These are phyloP conservation scores for Amphilophus citrinellus DNA, from an alignment of 2,113 vertebrate genomes.

Conservation along the genomic window DNA sequence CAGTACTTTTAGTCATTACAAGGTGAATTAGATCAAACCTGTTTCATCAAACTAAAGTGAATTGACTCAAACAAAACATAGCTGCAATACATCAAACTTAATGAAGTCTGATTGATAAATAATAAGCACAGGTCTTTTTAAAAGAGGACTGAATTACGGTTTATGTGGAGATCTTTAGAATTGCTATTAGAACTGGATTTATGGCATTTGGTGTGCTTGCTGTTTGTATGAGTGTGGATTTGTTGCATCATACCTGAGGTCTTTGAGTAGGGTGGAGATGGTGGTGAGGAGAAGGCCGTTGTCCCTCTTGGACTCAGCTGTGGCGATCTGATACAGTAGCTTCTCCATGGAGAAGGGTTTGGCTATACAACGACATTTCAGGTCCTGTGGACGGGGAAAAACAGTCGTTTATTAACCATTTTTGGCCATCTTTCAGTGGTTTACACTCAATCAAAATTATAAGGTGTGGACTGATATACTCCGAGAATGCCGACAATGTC, in stretches of 20 bases:
- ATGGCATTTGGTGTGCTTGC: background rate
- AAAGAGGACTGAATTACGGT: background rate
- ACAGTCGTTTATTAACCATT: background rate
- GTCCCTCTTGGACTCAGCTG: constrained; percentile 96
- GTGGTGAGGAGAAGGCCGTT: constrained; percentile 94
- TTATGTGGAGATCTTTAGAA: background rate
- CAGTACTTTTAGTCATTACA: background rate
- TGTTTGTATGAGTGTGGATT: background rate
- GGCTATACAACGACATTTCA: constrained; percentile 95
- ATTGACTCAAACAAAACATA: background rate
- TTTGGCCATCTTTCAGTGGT: background rate
- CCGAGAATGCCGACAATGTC: background rate
- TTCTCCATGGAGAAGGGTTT: constrained; percentile 99
- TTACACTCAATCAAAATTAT: background rate
- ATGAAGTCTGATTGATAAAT: background rate
- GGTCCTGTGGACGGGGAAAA: constrained; percentile 83
- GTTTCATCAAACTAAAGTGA: background rate
- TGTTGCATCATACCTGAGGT: constrained; percentile 89
- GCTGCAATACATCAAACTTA: background rate
- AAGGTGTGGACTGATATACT: background rate
- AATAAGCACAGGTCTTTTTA: background rate
- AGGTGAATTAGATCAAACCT: background rate
- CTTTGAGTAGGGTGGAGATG: constrained; percentile 95
- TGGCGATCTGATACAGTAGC: constrained; percentile 98
- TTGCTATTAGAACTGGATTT: background rate